Conservation (phyloP, 2,888 invertebrate genomes). For the Synergus japonicus region DNA sequence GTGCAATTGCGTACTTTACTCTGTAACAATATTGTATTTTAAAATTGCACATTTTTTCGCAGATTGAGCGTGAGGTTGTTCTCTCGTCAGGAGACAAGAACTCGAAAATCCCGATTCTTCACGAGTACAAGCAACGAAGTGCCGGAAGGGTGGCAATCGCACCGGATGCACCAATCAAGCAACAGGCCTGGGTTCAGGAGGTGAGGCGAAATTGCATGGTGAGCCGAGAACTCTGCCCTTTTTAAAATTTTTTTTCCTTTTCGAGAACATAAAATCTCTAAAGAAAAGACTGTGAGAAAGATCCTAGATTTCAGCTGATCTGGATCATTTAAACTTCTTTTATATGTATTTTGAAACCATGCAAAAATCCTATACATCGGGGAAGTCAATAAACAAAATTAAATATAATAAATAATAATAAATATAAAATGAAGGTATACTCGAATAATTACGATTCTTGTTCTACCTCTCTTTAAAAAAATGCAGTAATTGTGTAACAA, state of each 20-base stretch:
- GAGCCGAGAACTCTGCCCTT: slow-evolving; percentile 40
- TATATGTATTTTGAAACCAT: background rate
- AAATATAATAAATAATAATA: background rate
- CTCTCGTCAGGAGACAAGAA: slow-evolving; percentile 87
- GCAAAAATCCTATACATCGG: background rate
- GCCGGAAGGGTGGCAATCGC: slow-evolving; percentile 81
- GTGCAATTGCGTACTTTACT: background rate
- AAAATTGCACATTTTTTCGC: slow-evolving; percentile 63
- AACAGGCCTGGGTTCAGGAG: slow-evolving; percentile 84
- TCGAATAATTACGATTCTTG: no score
- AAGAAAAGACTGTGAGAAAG: slow-evolving; percentile 32
- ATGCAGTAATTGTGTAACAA: no score
- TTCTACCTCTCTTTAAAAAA: no score
- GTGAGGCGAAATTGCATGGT: slow-evolving; percentile 62
- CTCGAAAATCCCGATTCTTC: slow-evolving; percentile 87
- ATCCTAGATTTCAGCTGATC: background rate
- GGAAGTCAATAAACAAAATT: background rate
- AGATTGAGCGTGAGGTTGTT: slow-evolving; percentile 90
- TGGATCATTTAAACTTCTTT: background rate
- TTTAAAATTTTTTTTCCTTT: background rate
- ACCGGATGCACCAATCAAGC: slow-evolving; percentile 87
- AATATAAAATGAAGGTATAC: no score
- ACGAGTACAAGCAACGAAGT: slow-evolving; percentile 84
- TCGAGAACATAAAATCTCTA: background rate
- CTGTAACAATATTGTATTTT: background rate